These are phyloP conservation scores for Sesia bembeciformis DNA, from an alignment of 2,888 invertebrate species.

Conservation along the genomic window DNA sequence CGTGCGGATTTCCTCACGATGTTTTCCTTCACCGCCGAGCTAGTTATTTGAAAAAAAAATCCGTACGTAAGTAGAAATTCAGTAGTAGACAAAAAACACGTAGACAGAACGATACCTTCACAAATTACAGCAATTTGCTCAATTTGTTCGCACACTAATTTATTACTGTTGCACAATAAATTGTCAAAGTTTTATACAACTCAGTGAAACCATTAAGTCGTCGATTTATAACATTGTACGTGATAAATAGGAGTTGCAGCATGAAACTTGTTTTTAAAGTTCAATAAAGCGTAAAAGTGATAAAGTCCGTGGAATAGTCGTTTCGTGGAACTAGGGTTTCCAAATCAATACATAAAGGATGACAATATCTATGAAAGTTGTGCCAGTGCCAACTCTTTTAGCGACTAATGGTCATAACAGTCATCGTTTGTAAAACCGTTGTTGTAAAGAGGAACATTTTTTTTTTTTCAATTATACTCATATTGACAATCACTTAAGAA, in stretches of 20 bases:
- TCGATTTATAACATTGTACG: neutral
- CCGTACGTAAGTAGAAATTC: no score
- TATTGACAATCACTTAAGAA: no score
- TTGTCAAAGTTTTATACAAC: neutral
- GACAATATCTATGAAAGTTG: slow-evolving; percentile 11
- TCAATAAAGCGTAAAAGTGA: slow-evolving; percentile 22
- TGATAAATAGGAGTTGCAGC: neutral
- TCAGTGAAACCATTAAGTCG: neutral
- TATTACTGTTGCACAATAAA: neutral
- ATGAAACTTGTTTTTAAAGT: slow-evolving; percentile 15
- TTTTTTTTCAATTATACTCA: neutral
- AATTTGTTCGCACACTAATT: neutral
- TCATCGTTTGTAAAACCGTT: neutral
- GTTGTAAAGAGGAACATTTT: neutral
- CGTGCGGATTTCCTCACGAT: no score
- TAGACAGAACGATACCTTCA: no score
- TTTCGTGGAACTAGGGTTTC: slow-evolving; percentile 6
- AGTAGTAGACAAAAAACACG: no score
- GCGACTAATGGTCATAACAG: slow-evolving; percentile 1
- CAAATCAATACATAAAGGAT: slow-evolving; percentile 20
- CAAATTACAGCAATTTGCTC: neutral
- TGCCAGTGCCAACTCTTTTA: slow-evolving; percentile 1
- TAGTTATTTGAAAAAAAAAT: no score
- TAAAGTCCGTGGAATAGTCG: slow-evolving; percentile 19
- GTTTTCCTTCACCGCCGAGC: no score